phyloP scores from a whole-genome alignment of 2,888 invertebrate species.

The Macrophya alboannulata region DNA sequence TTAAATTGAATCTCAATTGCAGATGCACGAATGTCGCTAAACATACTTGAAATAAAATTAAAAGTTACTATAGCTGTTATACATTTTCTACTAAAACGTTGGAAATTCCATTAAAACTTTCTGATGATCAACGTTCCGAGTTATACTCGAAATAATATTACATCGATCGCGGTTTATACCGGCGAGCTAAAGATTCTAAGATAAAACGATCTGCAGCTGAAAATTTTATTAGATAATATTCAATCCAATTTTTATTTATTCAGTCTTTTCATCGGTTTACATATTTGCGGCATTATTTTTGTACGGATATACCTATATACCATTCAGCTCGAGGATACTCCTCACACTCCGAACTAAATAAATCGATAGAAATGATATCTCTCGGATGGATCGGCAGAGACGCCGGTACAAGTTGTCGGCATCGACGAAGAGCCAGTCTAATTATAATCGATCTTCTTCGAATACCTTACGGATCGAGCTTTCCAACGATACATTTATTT shows the following conservation, averaged over 20 bases:
- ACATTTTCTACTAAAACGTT: neutral
- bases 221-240: neutral
- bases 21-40: neutral
- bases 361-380: conserved; percentile 4
- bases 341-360: neutral
- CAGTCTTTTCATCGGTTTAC: neutral
- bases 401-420: neutral
- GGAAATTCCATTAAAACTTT: conserved; percentile 12
- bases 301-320: neutral
- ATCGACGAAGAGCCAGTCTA: conserved; percentile 8
- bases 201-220: neutral
- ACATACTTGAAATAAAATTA: conserved; percentile 10
- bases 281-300: neutral
- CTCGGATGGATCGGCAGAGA: neutral
- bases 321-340: neutral
- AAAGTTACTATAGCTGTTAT: neutral
- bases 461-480: conserved; percentile 26
- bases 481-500: conserved; percentile 27
- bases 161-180: no score
- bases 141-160: neutral
- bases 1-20: conserved; percentile 29
- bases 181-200: neutral
- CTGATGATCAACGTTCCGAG: neutral
- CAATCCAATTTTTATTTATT: neutral
- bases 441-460: conserved; percentile 45